These are phyloP conservation scores for Catocala nupta DNA, from an alignment of 2,888 invertebrate genomes.

Conservation along the genomic window DNA sequence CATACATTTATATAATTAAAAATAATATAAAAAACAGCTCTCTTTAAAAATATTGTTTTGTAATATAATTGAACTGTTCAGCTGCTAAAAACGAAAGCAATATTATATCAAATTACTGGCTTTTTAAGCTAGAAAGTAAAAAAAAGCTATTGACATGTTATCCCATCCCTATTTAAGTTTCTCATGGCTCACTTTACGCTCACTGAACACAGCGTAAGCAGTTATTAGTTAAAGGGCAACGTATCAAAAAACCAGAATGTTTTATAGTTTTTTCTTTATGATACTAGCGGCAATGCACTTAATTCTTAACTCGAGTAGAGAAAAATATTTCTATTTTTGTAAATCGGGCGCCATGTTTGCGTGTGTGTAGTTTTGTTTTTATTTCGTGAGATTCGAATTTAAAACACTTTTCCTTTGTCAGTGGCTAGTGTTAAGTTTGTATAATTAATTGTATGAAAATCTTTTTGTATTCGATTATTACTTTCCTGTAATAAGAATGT, in stretches of 20 bases:
- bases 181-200: conserved; percentile 49
- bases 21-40: too few relatives aligned
- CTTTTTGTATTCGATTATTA: too few relatives aligned
- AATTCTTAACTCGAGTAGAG: background rate
- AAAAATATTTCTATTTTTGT: conserved; percentile 5
- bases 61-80: too few relatives aligned
- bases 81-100: too few relatives aligned
- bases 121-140: too few relatives aligned
- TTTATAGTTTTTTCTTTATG: conserved; percentile 18
- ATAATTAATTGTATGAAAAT: too few relatives aligned
- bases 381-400: conserved; percentile 4
- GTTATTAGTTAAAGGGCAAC: conserved; percentile 54
- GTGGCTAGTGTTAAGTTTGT: background rate
- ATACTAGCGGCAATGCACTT: conserved; percentile 6
- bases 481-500: too few relatives aligned
- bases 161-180: conserved; percentile 45
- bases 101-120: too few relatives aligned
- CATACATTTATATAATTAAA: too few relatives aligned
- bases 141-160: conserved; percentile 35
- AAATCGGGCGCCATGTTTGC: conserved; percentile 5
- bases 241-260: conserved; percentile 40
- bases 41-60: too few relatives aligned
- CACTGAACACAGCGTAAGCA: conserved; percentile 39
- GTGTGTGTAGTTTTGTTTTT: background rate
- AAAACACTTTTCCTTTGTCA: background rate